A percentile compares a stretch with the other conserved stretches of the same genome.
These are phyloP conservation scores for Aphis gossypii DNA, from an alignment of 1,140 invertebrate species.

Conservation along the genomic window DNA sequence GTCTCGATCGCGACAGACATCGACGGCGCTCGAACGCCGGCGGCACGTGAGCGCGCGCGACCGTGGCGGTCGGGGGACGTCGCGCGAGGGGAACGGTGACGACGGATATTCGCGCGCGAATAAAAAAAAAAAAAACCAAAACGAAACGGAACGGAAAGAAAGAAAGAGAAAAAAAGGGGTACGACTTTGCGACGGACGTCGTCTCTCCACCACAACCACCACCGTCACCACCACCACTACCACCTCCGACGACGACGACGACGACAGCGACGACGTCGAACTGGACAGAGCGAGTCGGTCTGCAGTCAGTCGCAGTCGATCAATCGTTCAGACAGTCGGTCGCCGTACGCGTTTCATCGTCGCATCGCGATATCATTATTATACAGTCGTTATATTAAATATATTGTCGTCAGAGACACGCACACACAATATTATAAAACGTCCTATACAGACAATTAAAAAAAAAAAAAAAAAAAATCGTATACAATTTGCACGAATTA, in stretches of 20 bases:
- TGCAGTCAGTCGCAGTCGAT: constrained; percentile 15
- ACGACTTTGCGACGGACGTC: neutral
- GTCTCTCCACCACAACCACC: neutral
- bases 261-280: no score
- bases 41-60: neutral
- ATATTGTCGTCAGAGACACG: neutral
- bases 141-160: neutral
- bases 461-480: neutral
- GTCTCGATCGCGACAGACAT: neutral
- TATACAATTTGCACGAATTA: neutral
- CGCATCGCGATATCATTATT: neutral
- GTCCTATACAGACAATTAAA: neutral
- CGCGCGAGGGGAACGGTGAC: neutral
- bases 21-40: neutral
- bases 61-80: no score
- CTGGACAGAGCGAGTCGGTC: constrained; percentile 15
- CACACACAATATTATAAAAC: neutral
- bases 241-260: neutral
- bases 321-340: constrained; percentile 13
- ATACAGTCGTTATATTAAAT: neutral
- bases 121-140: neutral
- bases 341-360: neutral
- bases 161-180: constrained; percentile 24
- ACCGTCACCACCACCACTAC: no score
- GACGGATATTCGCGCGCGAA: neutral